Evolutionary conservation across 2,888 invertebrate genomes (phyloP).

Genomic region (Norana najaformis): DNA sequence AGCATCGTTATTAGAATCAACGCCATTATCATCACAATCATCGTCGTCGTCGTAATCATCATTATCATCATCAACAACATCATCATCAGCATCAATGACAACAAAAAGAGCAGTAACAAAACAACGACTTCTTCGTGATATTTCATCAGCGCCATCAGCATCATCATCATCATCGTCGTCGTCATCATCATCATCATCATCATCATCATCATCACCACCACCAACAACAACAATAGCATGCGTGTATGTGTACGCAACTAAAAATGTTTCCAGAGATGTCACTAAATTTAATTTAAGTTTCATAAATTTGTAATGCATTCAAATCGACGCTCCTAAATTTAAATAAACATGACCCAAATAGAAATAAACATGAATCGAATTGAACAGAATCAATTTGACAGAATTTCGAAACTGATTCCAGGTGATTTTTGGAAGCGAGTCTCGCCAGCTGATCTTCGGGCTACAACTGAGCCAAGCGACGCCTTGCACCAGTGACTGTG

Average conservation of each 20-base stretch:
- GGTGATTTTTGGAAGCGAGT: neutral
- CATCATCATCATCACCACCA: too few relatives aligned
- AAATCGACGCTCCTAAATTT: neutral
- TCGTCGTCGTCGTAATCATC: constrained; percentile 30
- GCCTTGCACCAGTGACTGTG: neutral
- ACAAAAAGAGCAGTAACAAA: too few relatives aligned
- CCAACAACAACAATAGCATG: too few relatives aligned
- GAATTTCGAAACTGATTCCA: neutral
- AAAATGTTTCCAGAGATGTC: neutral
- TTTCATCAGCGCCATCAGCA: too few relatives aligned
- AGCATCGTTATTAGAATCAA: constrained; percentile 17
- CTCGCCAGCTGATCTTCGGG: neutral
- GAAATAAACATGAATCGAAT: too few relatives aligned
- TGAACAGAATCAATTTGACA: neutral
- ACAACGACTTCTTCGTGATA: too few relatives aligned
- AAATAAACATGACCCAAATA: too few relatives aligned
- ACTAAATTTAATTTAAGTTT: neutral
- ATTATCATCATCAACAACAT: constrained; percentile 29
- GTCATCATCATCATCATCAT: too few relatives aligned
- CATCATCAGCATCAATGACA: neutral
- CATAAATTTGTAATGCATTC: neutral
- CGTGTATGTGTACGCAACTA: neutral
- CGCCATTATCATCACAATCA: constrained; percentile 30
- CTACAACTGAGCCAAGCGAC: neutral
- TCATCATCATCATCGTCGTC: too few relatives aligned